phyloP scores from a whole-genome alignment of 2,888 invertebrate species.

The Diabrotica balteata region DNA sequence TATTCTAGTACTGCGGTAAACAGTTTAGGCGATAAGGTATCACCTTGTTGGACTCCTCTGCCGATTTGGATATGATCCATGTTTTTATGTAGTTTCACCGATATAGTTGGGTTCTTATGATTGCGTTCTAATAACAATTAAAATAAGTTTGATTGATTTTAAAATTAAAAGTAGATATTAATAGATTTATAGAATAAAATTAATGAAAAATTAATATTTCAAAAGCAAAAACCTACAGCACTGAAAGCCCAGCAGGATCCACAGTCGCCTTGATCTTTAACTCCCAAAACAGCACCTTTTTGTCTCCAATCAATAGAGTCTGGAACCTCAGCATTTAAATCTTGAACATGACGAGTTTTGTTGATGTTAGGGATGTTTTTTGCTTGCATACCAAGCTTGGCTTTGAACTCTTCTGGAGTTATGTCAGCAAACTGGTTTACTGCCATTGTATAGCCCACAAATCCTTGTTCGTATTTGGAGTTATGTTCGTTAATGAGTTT shows the following conservation, averaged over 20 bases:
- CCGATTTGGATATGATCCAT: too few relatives aligned
- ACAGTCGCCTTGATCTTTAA: conserved; percentile 18
- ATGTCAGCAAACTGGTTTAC: conserved; percentile 35
- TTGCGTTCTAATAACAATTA: too few relatives aligned
- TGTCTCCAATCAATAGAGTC: conserved; percentile 11
- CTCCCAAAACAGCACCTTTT: conserved; percentile 11
- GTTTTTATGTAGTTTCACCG: too few relatives aligned
- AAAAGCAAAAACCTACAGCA: conserved; percentile 15
- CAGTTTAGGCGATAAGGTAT: too few relatives aligned
- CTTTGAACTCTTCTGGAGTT: conserved; percentile 33
- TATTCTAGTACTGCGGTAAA: too few relatives aligned
- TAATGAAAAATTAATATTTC: too few relatives aligned
- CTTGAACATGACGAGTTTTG: neutral
- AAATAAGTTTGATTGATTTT: too few relatives aligned
- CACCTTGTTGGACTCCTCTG: too few relatives aligned
- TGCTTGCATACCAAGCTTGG: neutral
- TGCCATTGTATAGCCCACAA: conserved; percentile 31
- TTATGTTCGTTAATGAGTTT: conserved; percentile 37
- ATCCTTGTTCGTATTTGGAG: conserved; percentile 29
- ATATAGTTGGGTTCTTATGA: too few relatives aligned
- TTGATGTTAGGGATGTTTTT: too few relatives aligned
- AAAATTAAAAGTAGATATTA: too few relatives aligned
- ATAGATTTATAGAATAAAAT: too few relatives aligned
- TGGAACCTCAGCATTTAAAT: conserved; percentile 5
- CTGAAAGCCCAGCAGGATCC: conserved; percentile 18